phyloP scores from a whole-genome alignment of 2,797 vertebrate species.

The Ptychadena robeensis region DNA sequence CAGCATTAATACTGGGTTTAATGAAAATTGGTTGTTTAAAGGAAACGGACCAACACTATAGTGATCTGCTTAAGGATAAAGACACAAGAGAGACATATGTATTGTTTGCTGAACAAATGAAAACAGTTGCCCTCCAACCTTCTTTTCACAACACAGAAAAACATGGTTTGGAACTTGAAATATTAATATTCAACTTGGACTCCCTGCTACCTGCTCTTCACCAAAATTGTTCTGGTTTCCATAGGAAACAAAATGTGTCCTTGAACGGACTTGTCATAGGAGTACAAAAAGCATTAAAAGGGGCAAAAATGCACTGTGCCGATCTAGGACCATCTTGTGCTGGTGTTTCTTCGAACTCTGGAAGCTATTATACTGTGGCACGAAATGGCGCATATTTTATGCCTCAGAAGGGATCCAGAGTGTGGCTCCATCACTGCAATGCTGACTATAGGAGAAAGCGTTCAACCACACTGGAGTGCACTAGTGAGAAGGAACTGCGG shows the following conservation, averaged over 20 bases:
- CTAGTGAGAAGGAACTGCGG: slow-evolving; percentile 71
- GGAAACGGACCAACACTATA: slow-evolving; percentile 71
- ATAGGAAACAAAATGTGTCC: slow-evolving; percentile 65
- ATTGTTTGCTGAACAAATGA: slow-evolving; percentile 16
- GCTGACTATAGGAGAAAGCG: neutral
- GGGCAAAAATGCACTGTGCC: slow-evolving; percentile 72
- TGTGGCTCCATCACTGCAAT: slow-evolving; percentile 76
- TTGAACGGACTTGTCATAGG: slow-evolving; percentile 64
- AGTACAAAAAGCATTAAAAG: slow-evolving; percentile 58
- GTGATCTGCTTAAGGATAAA: slow-evolving; percentile 42
- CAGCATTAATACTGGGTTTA: slow-evolving; percentile 80
- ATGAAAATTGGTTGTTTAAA: slow-evolving; percentile 74
- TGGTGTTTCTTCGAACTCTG: slow-evolving; percentile 67
- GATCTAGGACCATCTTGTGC: slow-evolving; percentile 74
- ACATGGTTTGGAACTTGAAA: neutral
- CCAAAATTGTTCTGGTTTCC: slow-evolving; percentile 71
- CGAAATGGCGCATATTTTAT: slow-evolving; percentile 71
- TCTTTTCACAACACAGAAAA: neutral
- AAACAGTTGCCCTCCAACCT: neutral
- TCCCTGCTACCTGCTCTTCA: neutral
- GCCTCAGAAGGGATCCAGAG: slow-evolving; percentile 65
- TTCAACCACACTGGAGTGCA: slow-evolving; percentile 65
- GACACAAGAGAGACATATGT: slow-evolving; percentile 3
- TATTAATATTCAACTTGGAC: slow-evolving; percentile 42
- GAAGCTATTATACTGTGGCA: slow-evolving; percentile 71